phyloP scores from a whole-genome alignment of 2,888 invertebrate species.

The Lordiphosa fenestrarum region DNA sequence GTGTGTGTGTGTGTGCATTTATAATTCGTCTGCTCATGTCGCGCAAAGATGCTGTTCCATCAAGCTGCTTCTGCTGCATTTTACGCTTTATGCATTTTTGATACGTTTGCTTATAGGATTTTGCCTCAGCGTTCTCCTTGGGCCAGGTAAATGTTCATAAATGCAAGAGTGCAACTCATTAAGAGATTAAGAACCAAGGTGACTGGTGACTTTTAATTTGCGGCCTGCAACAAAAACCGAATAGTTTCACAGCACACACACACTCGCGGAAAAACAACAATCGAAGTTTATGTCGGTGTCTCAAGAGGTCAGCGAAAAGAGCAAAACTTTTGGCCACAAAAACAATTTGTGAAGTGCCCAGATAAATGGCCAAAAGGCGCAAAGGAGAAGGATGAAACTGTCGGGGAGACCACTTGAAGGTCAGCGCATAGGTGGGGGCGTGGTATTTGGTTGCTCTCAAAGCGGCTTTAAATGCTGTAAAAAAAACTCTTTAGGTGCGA shows the following conservation, averaged over 20 bases:
- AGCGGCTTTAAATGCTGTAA: slow-evolving; percentile 12
- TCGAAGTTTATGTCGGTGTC: slow-evolving; percentile 29
- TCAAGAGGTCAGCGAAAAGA: slow-evolving; percentile 29
- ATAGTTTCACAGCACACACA: neutral
- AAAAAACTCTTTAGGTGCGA: too few species aligned
- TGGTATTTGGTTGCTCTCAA: slow-evolving; percentile 21
- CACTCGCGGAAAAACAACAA: slow-evolving; percentile 13
- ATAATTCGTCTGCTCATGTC: slow-evolving; percentile 57
- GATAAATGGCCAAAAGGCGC: slow-evolving; percentile 51
- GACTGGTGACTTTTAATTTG: slow-evolving; percentile 3
- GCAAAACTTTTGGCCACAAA: slow-evolving; percentile 38
- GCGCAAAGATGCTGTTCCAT: slow-evolving; percentile 33
- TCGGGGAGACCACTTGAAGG: slow-evolving; percentile 14
- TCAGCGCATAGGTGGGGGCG: slow-evolving; percentile 28
- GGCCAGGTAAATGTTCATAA: slow-evolving; percentile 59
- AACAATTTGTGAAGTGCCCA: slow-evolving; percentile 48
- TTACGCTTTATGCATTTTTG: slow-evolving; percentile 64
- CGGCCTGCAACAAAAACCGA: slow-evolving; percentile 1
- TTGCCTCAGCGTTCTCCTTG: slow-evolving; percentile 25
- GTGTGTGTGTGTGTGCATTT: slow-evolving; percentile 46
- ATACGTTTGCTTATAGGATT: slow-evolving; percentile 60
- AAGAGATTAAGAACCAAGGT: slow-evolving; percentile 56
- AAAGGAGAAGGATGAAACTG: neutral
- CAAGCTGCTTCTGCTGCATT: slow-evolving; percentile 51
- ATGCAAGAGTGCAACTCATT: slow-evolving; percentile 66